Conservation (phyloP, 2,113 vertebrate species). For the Spilogale gracilis region DNA sequence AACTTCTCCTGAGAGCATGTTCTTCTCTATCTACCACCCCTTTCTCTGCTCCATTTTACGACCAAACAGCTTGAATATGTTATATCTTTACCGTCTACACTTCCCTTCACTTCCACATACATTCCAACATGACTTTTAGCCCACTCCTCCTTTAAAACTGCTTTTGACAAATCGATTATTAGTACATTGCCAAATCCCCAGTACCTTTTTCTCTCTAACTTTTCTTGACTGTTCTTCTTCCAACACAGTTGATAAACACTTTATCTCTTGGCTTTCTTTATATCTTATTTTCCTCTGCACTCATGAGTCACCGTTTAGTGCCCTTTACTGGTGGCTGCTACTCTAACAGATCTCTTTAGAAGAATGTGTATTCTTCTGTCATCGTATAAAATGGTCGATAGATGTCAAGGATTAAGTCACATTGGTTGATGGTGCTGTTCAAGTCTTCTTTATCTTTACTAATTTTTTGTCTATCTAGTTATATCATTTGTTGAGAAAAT, state of each 20-base stretch:
- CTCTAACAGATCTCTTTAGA: neutral
- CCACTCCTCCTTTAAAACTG: neutral
- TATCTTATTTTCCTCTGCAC: neutral
- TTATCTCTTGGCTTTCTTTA: neutral
- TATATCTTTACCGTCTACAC: neutral
- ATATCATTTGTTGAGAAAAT: neutral
- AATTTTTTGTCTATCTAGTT: neutral
- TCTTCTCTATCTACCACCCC: neutral
- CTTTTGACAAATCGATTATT: neutral
- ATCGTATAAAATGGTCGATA: neutral
- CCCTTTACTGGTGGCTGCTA: neutral
- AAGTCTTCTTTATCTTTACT: neutral
- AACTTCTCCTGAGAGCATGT: neutral
- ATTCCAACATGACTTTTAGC: neutral
- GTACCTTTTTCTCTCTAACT: neutral
- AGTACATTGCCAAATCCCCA: neutral
- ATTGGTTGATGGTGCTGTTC: neutral
- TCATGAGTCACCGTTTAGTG: neutral
- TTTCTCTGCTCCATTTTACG: neutral
- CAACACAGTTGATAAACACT: neutral
- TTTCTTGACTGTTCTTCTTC: slow-evolving; percentile 5
- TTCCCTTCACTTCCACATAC: neutral
- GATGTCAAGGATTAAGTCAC: neutral
- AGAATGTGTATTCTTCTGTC: neutral
- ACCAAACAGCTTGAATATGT: neutral